Evolutionary conservation across 2,113 vertebrate genomes (phyloP), one percentile per base, ranked within the genome.

Genomic region (Pyrgilauda ruficollis): DNA sequence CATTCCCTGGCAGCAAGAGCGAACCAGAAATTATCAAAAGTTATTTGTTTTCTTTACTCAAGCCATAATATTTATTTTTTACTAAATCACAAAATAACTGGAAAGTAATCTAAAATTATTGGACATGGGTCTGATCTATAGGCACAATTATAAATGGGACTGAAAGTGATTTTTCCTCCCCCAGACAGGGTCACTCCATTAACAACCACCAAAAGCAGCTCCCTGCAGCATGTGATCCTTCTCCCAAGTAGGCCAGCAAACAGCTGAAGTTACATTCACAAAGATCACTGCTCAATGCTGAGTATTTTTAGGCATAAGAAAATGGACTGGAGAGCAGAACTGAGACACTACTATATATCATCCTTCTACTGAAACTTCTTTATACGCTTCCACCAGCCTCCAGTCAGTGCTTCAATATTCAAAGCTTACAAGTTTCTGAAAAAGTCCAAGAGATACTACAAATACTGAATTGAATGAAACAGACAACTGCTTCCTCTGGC

Each of bases 271-370:
- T 70, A 87, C 88, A 70, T 7, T 63, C 56, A 84, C 58, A 47
- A 92, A 90, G 83, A 92, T 55, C 44, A 12, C 24, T 84, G 58
- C 58, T 47, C 69, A 91, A 49, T 3, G 2, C n/a, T 11, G 20
- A 86, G 20, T 92, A 92, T 86, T 92, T 95, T 83, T 90, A 93
- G 72, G 44, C 33, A 53, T 39, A 47, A 88, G 76, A 80, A 91
- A 93, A 85, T 0, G 15, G 70, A 84, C 30, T 88, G 55, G 37
- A 37, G 70, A 91, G 72, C 53, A 41, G 11, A 92, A 90, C 28
- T 41, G 43, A 92, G 46, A 77, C n/a, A 44, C n/a, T 64, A 27
- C 28, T 43, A 83, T 7, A 2, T 17, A 73, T 15, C 67, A 76
- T 31, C 18, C 30, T 70, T 78, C 47, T 30, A 56, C 50, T 49